A percentile compares a stretch with the other conserved stretches of the same genome.
Evolutionary conservation across 2,113 vertebrate species (phyloP).

Genomic region (Sus scrofa): DNA sequence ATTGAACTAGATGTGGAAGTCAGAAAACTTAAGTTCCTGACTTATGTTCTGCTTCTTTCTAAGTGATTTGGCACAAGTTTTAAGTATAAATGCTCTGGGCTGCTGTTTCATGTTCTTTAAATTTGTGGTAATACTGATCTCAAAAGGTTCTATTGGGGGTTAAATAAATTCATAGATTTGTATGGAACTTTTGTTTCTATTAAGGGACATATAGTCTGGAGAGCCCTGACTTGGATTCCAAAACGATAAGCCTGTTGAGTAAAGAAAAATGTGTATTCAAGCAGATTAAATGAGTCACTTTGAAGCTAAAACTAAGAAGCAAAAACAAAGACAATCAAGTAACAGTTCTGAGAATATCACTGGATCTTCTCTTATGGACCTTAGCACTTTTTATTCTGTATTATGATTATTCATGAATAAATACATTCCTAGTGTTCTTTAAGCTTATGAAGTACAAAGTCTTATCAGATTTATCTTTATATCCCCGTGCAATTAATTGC

Average conservation of each 20-base stretch:
- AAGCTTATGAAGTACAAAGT: neutral
- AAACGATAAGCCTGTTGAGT: neutral
- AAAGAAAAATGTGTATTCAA: neutral
- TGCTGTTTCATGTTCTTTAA: conserved; percentile 33
- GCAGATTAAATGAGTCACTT: neutral
- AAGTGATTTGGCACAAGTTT: conserved; percentile 39
- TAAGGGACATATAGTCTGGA: conserved; percentile 27
- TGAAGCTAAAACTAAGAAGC: conserved; percentile 34
- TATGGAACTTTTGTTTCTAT: conserved; percentile 15
- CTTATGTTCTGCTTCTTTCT: conserved; percentile 13
- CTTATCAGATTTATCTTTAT: conserved; percentile 19
- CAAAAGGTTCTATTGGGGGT: neutral
- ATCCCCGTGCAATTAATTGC: neutral
- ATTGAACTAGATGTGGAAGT: neutral
- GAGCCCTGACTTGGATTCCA: neutral
- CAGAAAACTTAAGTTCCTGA: neutral
- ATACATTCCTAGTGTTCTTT: neutral
- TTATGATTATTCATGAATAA: conserved; percentile 13
- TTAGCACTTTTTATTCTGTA: neutral
- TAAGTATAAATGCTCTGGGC: neutral
- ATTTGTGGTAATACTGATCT: conserved; percentile 22
- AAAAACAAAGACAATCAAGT: neutral
- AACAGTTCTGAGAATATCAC: neutral
- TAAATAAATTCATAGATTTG: conserved; percentile 38
- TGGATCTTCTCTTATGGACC: neutral